Evolutionary conservation across 2,113 vertebrate genomes (phyloP).

Genomic region (Elanus axillaris): DNA sequence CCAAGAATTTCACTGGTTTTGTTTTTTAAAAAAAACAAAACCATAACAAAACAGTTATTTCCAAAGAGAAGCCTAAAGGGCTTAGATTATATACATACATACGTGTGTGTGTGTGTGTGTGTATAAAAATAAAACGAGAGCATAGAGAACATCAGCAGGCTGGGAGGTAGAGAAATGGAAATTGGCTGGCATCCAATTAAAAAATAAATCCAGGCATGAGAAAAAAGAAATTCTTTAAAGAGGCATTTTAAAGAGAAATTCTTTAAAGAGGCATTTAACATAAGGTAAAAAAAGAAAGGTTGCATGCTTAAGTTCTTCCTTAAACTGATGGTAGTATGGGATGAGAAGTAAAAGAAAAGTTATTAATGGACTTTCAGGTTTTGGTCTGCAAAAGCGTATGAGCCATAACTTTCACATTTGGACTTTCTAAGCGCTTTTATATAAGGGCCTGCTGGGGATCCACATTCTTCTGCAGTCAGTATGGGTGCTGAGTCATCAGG

Average conservation of each 20-base stretch:
- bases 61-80: not conserved
- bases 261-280: not conserved
- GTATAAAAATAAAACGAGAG: not conserved
- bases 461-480: conserved; percentile 16
- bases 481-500: conserved; percentile 41
- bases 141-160: not conserved
- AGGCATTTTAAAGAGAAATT: not conserved
- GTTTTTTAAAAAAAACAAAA: not conserved
- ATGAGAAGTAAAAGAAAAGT: not conserved
- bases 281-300: not conserved
- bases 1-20: not conserved
- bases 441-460: not conserved
- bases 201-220: not conserved
- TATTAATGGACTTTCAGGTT: not conserved
- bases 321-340: not conserved
- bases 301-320: not conserved
- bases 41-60: not conserved
- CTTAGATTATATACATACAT: not conserved
- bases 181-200: not conserved
- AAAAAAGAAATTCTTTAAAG: not conserved
- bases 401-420: not conserved
- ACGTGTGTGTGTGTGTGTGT: not conserved
- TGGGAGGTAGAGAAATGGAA: not conserved
- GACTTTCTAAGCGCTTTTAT: not conserved
- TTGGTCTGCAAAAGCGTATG: not conserved